Percentiles rank a stretch among this genome's conserved stretches.
Conservation (phyloP, 2,888 invertebrate genomes). For the Drosophila bunnanda region DNA sequence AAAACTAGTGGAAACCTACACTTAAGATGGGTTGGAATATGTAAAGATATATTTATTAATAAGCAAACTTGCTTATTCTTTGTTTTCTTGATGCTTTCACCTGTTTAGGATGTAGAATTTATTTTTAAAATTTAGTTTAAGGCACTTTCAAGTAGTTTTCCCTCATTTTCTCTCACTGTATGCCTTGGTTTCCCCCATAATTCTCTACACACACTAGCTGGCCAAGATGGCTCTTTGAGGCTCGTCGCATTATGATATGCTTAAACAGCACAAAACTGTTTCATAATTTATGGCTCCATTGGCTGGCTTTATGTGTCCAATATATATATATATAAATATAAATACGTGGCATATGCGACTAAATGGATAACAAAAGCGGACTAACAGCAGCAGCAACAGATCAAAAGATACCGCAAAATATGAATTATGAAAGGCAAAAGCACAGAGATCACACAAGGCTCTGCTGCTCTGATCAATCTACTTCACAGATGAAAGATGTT, state of each 20-base stretch:
- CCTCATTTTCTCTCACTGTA: constrained; percentile 5
- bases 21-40: neutral
- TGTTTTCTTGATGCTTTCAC: neutral
- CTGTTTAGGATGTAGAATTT: neutral
- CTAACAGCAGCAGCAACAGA: constrained; percentile 25
- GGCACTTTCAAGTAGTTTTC: neutral
- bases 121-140: neutral
- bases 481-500: constrained; percentile 14
- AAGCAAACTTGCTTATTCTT: neutral
- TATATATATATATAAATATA: neutral
- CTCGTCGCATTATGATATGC: constrained; percentile 80
- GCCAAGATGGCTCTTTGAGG: constrained; percentile 61
- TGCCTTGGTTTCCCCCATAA: neutral
- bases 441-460: constrained; percentile 14
- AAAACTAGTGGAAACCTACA: neutral
- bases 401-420: constrained; percentile 36
- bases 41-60: neutral
- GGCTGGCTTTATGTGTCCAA: constrained; percentile 29
- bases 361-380: constrained; percentile 31
- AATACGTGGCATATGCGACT: constrained; percentile 35
- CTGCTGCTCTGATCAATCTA: constrained; percentile 9
- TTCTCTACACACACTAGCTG: neutral
- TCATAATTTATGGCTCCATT: constrained; percentile 81
- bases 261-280: constrained; percentile 80
- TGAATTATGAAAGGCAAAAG: constrained; percentile 16